Conservation (phyloP, 2,888 invertebrate genomes). For the Andrena bicolor region DNA sequence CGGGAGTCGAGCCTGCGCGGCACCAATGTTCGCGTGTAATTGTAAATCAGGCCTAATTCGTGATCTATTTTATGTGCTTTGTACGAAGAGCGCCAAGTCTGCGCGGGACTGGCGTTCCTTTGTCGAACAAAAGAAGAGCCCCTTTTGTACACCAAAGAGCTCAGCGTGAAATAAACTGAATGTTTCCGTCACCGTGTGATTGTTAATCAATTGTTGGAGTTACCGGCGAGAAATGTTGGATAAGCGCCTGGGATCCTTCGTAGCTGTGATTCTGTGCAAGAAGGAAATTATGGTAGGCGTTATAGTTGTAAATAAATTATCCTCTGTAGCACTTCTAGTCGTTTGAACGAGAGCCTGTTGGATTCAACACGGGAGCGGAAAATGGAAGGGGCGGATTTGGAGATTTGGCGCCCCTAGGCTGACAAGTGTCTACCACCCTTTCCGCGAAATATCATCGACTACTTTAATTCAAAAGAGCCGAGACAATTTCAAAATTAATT, state of each 20-base stretch:
- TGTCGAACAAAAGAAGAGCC: background rate
- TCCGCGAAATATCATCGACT: too few species aligned
- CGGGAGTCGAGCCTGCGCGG: slow-evolving; percentile 1
- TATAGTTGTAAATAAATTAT: slow-evolving; percentile 54
- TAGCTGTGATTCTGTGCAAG: slow-evolving; percentile 6
- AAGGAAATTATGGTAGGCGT: slow-evolving; percentile 35
- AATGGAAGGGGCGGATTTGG: slow-evolving; percentile 19
- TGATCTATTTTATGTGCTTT: background rate
- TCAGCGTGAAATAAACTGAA: background rate
- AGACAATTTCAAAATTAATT: too few species aligned
- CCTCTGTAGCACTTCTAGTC: slow-evolving; percentile 51
- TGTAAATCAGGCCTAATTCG: slow-evolving; percentile 44
- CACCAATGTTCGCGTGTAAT: slow-evolving; percentile 32
- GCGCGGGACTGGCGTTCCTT: background rate
- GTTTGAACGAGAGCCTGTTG: slow-evolving; percentile 27
- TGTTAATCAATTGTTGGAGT: slow-evolving; percentile 17
- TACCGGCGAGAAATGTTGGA: slow-evolving; percentile 1
- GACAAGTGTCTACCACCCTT: too few species aligned
- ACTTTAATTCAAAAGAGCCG: too few species aligned
- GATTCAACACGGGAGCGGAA: background rate
- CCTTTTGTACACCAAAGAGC: background rate
- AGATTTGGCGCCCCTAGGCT: too few species aligned
- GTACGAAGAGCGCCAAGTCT: background rate
- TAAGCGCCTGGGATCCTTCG: slow-evolving; percentile 1
- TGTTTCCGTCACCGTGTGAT: slow-evolving; percentile 3